A percentile compares a stretch with the other conserved stretches of the same genome.
phyloP scores from a whole-genome alignment of 2,888 invertebrate species.

The Escarpia spicata region DNA sequence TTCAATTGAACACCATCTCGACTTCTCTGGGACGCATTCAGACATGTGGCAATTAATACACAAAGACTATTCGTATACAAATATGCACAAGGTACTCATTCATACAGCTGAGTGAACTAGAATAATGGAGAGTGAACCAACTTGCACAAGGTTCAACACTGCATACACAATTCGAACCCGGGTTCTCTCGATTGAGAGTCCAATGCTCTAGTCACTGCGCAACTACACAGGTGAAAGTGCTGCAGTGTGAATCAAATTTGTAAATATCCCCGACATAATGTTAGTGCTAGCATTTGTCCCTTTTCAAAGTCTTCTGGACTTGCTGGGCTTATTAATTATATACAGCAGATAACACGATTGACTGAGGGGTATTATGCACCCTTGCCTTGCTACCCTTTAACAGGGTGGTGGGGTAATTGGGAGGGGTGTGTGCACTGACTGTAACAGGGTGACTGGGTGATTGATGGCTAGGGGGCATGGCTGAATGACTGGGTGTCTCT shows the following conservation, averaged over 20 bases:
- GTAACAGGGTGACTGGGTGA: neutral
- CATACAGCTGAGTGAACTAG: too few relatives aligned
- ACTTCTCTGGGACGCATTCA: too few relatives aligned
- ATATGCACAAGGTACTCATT: too few relatives aligned
- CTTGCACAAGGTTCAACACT: too few relatives aligned
- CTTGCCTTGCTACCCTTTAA: neutral
- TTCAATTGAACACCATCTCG: too few relatives aligned
- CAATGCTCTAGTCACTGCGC: too few relatives aligned
- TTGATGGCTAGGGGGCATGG: constrained; percentile 5
- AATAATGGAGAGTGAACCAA: too few relatives aligned
- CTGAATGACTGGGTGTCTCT: neutral
- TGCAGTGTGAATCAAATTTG: neutral
- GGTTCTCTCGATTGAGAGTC: too few relatives aligned
- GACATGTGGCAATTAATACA: too few relatives aligned
- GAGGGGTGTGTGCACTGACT: neutral
- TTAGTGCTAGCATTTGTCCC: neutral
- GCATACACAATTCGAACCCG: too few relatives aligned
- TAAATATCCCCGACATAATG: neutral
- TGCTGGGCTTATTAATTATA: neutral
- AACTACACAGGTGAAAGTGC: neutral
- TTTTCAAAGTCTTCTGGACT: neutral
- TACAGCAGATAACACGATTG: neutral
- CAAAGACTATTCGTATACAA: too few relatives aligned
- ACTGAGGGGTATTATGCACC: neutral
- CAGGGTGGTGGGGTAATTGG: neutral